phyloP scores from a whole-genome alignment of 2,113 vertebrate genomes.

The Oreochromis niloticus region DNA sequence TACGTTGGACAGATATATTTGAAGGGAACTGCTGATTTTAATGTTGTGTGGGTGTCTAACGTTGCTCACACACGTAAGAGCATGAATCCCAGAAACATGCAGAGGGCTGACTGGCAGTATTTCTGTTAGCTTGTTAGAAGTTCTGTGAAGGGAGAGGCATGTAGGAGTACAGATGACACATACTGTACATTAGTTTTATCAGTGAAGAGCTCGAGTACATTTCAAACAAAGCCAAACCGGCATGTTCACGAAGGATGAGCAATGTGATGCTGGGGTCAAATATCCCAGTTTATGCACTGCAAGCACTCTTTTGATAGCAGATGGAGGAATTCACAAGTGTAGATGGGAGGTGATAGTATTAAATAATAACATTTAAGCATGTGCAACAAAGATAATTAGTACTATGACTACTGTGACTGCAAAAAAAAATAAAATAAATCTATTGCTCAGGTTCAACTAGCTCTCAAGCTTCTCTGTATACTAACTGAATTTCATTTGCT shows the following conservation, averaged over 20 bases:
- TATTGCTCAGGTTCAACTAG: neutral
- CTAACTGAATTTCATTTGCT: neutral
- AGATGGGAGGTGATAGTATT: neutral
- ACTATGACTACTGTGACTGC: neutral
- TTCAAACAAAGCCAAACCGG: neutral
- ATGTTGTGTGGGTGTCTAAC: neutral
- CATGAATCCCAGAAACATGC: conserved; percentile 4
- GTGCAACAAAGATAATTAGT: neutral
- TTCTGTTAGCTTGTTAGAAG: neutral
- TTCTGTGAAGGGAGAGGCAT: neutral
- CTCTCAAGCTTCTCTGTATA: neutral
- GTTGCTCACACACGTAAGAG: neutral
- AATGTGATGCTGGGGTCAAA: neutral
- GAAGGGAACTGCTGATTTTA: conserved; percentile 10
- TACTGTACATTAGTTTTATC: neutral
- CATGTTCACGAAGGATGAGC: neutral
- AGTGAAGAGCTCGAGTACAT: neutral
- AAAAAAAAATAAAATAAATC: neutral
- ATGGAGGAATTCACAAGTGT: neutral
- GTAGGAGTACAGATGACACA: neutral
- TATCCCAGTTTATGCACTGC: neutral
- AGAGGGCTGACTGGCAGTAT: neutral
- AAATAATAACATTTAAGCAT: neutral
- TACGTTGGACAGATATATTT: neutral
- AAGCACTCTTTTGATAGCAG: neutral